Evolutionary conservation across 1,140 invertebrate species (phyloP), one percentile per base, ranked within the genome.

Genomic region (Cotesia glomerata): DNA sequence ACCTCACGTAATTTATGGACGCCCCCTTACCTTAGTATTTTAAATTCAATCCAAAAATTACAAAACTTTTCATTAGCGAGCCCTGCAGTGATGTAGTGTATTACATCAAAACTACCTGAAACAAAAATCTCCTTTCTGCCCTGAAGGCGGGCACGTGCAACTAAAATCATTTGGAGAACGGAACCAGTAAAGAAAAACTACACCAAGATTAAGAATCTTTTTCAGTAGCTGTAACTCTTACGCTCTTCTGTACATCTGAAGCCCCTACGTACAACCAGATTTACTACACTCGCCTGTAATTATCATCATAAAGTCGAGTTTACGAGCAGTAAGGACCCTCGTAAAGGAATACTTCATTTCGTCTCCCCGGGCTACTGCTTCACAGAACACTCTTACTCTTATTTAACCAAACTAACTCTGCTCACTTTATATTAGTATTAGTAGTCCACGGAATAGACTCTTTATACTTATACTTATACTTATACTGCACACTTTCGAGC

Each of bases 221-320:
- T 45, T 45, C 39, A 45, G 39, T 45, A 45, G 7, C 39, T 45
- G 39, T 45, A 45, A 45, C 26, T 26, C 26, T 1, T 3, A 2
- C 1, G 26, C 1, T 26, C 26, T 26, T 3, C 26, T 26, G 26
- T 26, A 26, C 26, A 51, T 65, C 45, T 18, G n/a, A 54, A 16
- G 69, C 64, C 77, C 11, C 7, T 9, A 45, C 39, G 39, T 45
- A 45, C 80, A 80, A 82, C 81, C 84, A 84, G 85, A 87, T 87
- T 87, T 87, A 87, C 84, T 86, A 82, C 85, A 79, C 80, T 86
- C 84, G 72, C 82, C 84, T 87, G 85, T 89, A 89, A 89, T 89
- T 89, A 89, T 89, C 88, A 89, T 88, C 88, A 88, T 89, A 89
- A 89, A 89, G 88, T 89, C 88, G 88, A 88, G 84, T 89, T 89